A percentile compares a stretch with the other conserved stretches of the same genome.
These are phyloP conservation scores for Orthosia gracilis DNA, from an alignment of 2,888 invertebrate genomes.

Conservation along the genomic window DNA sequence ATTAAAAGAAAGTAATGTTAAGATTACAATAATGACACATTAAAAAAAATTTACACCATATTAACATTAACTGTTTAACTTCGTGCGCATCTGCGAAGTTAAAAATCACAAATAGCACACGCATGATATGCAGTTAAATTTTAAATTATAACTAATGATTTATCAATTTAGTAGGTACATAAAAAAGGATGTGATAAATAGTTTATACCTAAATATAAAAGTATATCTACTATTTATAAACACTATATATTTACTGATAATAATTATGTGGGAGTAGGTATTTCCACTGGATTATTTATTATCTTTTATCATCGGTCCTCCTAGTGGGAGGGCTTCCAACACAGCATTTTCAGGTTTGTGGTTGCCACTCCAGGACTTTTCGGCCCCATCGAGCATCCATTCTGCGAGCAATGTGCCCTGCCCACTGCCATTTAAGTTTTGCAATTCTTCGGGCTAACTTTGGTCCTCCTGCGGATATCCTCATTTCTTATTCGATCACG, in stretches of 20 bases:
- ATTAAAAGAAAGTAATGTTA: background rate
- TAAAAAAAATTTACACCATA: background rate
- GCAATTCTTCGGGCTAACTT: too few relatives aligned
- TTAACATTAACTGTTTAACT: background rate
- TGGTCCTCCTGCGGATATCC: too few relatives aligned
- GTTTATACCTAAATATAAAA: background rate
- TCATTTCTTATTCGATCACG: too few relatives aligned
- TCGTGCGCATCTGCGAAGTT: background rate
- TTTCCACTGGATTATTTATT: too few relatives aligned
- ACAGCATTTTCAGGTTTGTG: too few relatives aligned
- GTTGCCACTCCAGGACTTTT: too few relatives aligned
- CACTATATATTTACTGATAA: background rate
- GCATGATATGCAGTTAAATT: background rate
- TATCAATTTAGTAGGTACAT: background rate
- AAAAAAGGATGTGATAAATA: constrained; percentile 7
- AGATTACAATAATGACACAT: background rate
- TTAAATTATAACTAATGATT: too few relatives aligned
- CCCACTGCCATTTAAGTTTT: too few relatives aligned
- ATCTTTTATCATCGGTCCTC: too few relatives aligned
- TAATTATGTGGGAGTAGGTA: background rate
- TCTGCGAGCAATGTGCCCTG: too few relatives aligned
- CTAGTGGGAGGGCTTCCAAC: too few relatives aligned
- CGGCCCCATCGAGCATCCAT: too few relatives aligned
- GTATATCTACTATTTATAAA: background rate
- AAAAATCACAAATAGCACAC: background rate